Evolutionary conservation across 2,113 vertebrate species (phyloP).

Genomic region (Tychaedon coryphoeus): DNA sequence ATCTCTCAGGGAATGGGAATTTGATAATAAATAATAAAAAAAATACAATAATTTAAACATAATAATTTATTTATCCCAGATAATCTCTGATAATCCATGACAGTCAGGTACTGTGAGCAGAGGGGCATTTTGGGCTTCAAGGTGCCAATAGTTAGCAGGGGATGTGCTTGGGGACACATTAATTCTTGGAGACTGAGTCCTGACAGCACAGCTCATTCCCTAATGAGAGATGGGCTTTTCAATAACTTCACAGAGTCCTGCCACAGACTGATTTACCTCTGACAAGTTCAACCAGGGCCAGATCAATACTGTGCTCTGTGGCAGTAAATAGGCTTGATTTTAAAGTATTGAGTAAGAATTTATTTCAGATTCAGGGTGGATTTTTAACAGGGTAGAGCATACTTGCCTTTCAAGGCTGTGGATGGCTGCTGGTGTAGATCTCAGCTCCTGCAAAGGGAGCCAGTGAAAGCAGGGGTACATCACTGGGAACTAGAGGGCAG

Average conservation of each 20-base stretch:
- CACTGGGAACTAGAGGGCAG: not conserved
- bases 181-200: not conserved
- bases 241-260: not conserved
- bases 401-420: not conserved
- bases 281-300: not conserved
- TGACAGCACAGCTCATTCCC: not conserved
- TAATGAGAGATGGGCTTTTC: not conserved
- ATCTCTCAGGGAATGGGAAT: not conserved
- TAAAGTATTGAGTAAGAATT: not conserved
- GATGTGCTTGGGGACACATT: fast-evolving
- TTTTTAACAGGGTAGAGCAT: not conserved
- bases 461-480: fast-evolving
- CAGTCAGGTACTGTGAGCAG: not conserved
- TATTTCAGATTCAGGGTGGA: not conserved
- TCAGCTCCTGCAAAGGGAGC: not conserved
- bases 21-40: not conserved
- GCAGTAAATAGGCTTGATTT: conserved; percentile 13
- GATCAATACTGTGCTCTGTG: conserved; percentile 5
- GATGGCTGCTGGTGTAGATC: not conserved
- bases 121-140: not conserved
- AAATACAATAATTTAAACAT: no score
- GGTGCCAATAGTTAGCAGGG: not conserved
- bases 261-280: not conserved
- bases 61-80: no score
- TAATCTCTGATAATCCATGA: not conserved